These are phyloP conservation scores for Hydrotaea cyrtoneurina DNA, from an alignment of 2,888 invertebrate genomes.

Conservation along the genomic window DNA sequence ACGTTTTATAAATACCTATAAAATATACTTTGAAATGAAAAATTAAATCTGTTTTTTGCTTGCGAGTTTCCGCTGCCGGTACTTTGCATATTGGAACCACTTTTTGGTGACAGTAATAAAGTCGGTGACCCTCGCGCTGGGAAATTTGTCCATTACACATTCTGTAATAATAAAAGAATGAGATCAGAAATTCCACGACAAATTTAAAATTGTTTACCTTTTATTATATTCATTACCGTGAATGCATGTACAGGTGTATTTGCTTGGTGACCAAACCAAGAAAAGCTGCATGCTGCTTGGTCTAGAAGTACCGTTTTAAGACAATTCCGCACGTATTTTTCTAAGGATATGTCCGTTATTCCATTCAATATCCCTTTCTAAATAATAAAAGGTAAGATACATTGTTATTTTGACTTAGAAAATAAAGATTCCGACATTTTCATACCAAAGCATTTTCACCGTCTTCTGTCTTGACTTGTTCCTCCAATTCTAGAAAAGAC, in stretches of 20 bases:
- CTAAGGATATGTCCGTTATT: constrained; percentile 38
- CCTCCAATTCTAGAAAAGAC: too few relatives aligned
- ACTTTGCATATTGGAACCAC: constrained; percentile 46
- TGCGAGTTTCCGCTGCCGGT: constrained; percentile 27
- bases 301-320: constrained; percentile 46
- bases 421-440: constrained; percentile 42
- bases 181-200: constrained; percentile 38
- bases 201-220: constrained; percentile 48
- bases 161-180: constrained; percentile 37
- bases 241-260: constrained; percentile 43
- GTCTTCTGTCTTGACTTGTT: too few relatives aligned
- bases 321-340: constrained; percentile 39
- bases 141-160: constrained; percentile 45
- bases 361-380: constrained; percentile 42
- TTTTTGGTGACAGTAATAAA: constrained; percentile 39
- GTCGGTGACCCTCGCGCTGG: constrained; percentile 20
- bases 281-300: constrained; percentile 50
- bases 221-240: constrained; percentile 43
- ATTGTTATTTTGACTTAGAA: constrained; percentile 40
- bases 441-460: constrained; percentile 47
- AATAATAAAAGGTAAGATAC: too few relatives aligned
- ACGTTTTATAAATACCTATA: too few relatives aligned
- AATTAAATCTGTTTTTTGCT: not conserved
- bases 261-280: constrained; percentile 44
- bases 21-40: not conserved